A percentile compares a stretch with the other conserved stretches of the same genome.
Evolutionary conservation across 1,140 invertebrate species (phyloP).

Genomic region (Galleria mellonella): DNA sequence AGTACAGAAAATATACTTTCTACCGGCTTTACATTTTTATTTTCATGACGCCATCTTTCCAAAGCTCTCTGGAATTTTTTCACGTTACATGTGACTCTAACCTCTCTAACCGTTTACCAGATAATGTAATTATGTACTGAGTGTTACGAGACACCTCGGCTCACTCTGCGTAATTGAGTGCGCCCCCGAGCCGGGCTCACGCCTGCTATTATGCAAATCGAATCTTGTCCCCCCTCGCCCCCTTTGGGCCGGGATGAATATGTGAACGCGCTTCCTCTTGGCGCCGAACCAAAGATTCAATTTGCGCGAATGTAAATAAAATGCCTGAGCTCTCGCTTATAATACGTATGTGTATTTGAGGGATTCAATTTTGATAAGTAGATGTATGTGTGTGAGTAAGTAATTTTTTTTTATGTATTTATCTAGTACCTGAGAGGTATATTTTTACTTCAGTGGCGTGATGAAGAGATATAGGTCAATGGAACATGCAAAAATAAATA

Average conservation of each 20-base stretch:
- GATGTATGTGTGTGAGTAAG: not conserved
- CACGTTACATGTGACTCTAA: too few species aligned
- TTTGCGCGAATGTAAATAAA: constrained; percentile 67
- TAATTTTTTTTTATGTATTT: too few species aligned
- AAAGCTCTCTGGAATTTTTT: too few species aligned
- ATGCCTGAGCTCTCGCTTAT: constrained; percentile 21
- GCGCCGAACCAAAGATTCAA: constrained; percentile 58
- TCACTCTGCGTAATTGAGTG: constrained; percentile 68
- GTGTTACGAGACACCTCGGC: constrained; percentile 63
- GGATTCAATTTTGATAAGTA: constrained; percentile 19
- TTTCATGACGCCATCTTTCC: too few species aligned
- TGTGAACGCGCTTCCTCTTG: constrained; percentile 44
- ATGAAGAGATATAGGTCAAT: too few species aligned
- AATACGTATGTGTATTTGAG: constrained; percentile 1
- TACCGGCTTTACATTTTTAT: too few species aligned
- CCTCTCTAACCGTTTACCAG: constrained; percentile 41
- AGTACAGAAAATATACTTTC: too few species aligned
- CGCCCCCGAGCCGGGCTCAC: constrained; percentile 37
- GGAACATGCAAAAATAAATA: too few species aligned
- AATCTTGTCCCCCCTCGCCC: constrained; percentile 42
- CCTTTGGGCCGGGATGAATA: constrained; percentile 31
- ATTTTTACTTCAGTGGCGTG: too few species aligned
- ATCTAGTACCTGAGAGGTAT: too few species aligned
- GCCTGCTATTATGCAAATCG: constrained; percentile 70
- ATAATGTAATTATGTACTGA: constrained; percentile 69